These are phyloP conservation scores for Eupithecia pulchellata DNA, from an alignment of 2,888 invertebrate genomes.

Conservation along the genomic window DNA sequence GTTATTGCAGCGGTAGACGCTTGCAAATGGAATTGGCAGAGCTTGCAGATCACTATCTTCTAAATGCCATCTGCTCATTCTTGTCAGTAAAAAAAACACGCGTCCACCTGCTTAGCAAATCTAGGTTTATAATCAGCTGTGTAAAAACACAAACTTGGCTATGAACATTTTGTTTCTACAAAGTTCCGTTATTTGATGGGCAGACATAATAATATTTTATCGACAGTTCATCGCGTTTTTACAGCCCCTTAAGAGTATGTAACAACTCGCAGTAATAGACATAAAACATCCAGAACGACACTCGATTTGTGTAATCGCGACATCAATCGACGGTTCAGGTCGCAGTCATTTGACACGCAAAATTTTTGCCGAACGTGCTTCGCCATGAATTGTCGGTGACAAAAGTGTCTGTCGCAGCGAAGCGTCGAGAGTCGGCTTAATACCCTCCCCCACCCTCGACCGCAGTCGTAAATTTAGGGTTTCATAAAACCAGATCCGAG, in stretches of 20 bases:
- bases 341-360: conserved; percentile 77
- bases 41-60: conserved; percentile 33
- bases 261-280: conserved; percentile 58
- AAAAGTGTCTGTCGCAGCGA: conserved; percentile 81
- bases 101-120: conserved; percentile 23
- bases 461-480: conserved; percentile 86
- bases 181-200: conserved; percentile 22
- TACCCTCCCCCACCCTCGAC: conserved; percentile 78
- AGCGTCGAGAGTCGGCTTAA: conserved; percentile 79
- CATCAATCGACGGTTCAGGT: conserved; percentile 67
- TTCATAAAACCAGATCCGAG: conserved; percentile 85
- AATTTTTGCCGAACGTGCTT: conserved; percentile 81
- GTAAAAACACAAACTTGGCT: conserved; percentile 13
- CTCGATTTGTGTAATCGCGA: conserved; percentile 64
- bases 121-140: conserved; percentile 8
- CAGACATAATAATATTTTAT: conserved; percentile 37
- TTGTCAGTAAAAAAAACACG: conserved; percentile 22
- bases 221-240: conserved; percentile 35
- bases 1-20: conserved; percentile 21
- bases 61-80: conserved; percentile 32
- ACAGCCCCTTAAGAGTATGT: conserved; percentile 41
- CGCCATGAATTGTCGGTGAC: conserved; percentile 80
- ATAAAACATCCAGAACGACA: conserved; percentile 58
- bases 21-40: conserved; percentile 38
- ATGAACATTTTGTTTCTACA: neutral